phyloP scores from a whole-genome alignment of 37 sponge, comb jelly and placozoan species.

The Cliona cf. orientalis region DNA sequence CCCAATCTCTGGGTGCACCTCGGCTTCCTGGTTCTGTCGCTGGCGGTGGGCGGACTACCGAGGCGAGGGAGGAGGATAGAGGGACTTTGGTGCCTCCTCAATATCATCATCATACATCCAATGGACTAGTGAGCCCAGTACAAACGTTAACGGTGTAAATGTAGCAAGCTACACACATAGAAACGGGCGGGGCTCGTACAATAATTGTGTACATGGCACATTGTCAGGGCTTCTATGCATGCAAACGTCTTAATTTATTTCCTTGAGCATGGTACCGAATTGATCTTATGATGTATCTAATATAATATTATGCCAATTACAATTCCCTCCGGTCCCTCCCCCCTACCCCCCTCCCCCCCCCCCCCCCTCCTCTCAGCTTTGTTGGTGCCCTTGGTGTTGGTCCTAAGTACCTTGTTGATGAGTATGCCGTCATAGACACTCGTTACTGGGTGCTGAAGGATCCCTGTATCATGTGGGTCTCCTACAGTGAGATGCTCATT shows the following conservation, averaged over 20 bases:
- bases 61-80: slow-evolving; percentile 11
- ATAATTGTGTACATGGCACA: too few species aligned
- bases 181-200: too few species aligned
- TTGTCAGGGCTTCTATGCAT: too few species aligned
- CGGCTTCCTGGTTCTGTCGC: not conserved
- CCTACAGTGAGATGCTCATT: slow-evolving; percentile 57
- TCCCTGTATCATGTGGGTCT: slow-evolving; percentile 50
- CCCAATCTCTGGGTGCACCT: slow-evolving; percentile 39
- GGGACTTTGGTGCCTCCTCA: slow-evolving; percentile 56
- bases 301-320: too few species aligned
- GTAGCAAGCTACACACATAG: too few species aligned
- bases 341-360: too few species aligned
- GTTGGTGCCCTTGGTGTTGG: slow-evolving; percentile 69
- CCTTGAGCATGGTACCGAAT: too few species aligned
- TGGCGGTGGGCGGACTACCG: slow-evolving; percentile 42
- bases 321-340: too few species aligned
- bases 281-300: too few species aligned
- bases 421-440: slow-evolving; percentile 73
- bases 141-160: too few species aligned
- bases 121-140: slow-evolving; percentile 60
- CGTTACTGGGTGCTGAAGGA: slow-evolving; percentile 74
- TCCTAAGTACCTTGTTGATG: slow-evolving; percentile 81
- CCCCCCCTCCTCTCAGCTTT: slow-evolving; percentile 31
- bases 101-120: slow-evolving; percentile 66
- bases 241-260: too few species aligned